These are phyloP conservation scores for Cirrhinus mrigala DNA, from an alignment of 2,797 vertebrate genomes.

Conservation along the genomic window DNA sequence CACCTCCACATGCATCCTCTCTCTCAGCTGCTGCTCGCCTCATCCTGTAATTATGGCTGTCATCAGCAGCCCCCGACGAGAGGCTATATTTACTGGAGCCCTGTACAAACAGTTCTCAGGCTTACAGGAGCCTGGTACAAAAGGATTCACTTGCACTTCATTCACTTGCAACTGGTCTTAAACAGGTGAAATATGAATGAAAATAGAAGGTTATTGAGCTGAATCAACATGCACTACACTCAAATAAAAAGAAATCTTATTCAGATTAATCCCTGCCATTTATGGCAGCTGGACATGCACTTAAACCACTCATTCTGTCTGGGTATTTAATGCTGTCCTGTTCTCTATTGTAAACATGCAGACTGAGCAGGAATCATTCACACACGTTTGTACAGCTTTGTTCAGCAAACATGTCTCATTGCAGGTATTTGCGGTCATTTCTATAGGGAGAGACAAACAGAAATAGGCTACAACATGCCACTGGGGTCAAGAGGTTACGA, in stretches of 20 bases:
- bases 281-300: background rate
- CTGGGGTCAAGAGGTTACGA: conserved; percentile 63
- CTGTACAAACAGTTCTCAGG: conserved; percentile 48
- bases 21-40: conserved; percentile 76
- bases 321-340: background rate
- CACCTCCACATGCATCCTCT: conserved; percentile 61
- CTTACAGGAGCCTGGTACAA: conserved; percentile 53
- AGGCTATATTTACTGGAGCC: conserved; percentile 77
- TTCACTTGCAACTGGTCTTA: conserved; percentile 46
- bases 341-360: background rate
- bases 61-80: conserved; percentile 77
- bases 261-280: no score
- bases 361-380: background rate
- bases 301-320: background rate
- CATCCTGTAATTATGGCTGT: conserved; percentile 81
- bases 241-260: background rate
- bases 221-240: background rate
- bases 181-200: conserved; percentile 15
- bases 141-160: conserved; percentile 21
- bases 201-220: background rate
- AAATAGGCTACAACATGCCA: conserved; percentile 46
- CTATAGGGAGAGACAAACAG: conserved; percentile 41
- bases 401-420: conserved; percentile 4
- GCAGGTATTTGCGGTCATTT: background rate
- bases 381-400: background rate